Evolutionary conservation across 2,797 vertebrate genomes (phyloP), one percentile per base, ranked within the genome.

Genomic region (Rhinella marina): DNA sequence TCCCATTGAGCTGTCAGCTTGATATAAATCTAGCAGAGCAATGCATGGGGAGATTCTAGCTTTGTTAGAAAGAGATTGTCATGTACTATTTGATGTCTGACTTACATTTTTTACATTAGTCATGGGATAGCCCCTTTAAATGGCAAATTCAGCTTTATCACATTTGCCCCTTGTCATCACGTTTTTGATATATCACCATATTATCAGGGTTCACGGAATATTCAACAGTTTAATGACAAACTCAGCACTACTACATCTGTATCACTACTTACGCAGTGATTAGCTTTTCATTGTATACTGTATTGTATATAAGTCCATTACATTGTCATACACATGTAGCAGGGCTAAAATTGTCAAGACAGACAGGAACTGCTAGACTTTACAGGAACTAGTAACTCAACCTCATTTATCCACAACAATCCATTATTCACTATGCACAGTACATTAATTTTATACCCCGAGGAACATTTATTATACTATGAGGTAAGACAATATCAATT

Each of bases 391-490:
- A 77, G 50, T n/a, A 77, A 50, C 73, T 77, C 2, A 50, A 75
- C 29, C 10, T 73, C 32, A 73, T 29, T 32, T 73, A 75, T 52
- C 12, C 73, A 77, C 5, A 77, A 14, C 10, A 54, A 25, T 1
- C 21, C 23, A 54, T 77, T 77, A 54, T 1, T 77, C 50, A 77
- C 48, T 77, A 77, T 54, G 50, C n/a, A n/a, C 73, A n/a, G 48
- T 25, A n/a, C 48, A 52, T 76, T 76, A n/a, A 76, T 52, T 52
- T 52, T 76, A 76, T 14, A n/a, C 41, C 70, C 73, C 48, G 11
- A 76, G 73, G 25, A 76, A 25, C 48, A 77, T 77, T 77, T 77
- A 54, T 77, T 77, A 77, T 17, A 76, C 73, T 52, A 77, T 77
- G 73, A 77, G 73, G 73, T 77, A 77, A 77, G n/a, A 19, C 73